Evolutionary conservation across 2,797 vertebrate species (phyloP).

Genomic region (Lagocephalus sceleratus): DNA sequence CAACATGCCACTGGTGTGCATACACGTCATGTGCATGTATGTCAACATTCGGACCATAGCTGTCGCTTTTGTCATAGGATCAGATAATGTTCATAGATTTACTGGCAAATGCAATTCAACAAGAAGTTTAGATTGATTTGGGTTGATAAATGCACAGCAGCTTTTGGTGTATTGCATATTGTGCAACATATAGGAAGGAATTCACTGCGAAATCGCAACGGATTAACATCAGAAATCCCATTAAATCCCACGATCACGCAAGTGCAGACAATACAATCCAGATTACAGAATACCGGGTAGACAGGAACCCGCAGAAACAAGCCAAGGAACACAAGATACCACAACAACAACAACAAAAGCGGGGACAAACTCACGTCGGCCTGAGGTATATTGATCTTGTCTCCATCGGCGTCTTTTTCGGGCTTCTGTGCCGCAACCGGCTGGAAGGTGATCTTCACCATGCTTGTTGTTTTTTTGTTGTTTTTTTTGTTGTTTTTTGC

Average conservation of each 20-base stretch:
- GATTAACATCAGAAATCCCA: constrained; percentile 2
- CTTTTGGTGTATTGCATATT: neutral
- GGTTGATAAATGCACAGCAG: neutral
- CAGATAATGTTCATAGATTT: no score
- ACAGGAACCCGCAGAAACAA: neutral
- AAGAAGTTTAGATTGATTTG: neutral
- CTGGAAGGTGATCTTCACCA: constrained; percentile 91
- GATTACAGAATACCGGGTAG: neutral
- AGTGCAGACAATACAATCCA: neutral
- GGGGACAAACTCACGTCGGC: constrained; percentile 73
- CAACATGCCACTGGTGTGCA: no score
- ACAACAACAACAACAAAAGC: constrained; percentile 24
- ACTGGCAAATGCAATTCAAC: neutral
- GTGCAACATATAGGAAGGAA: neutral
- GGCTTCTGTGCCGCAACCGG: constrained; percentile 77
- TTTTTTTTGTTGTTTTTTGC: no score
- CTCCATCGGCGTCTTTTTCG: constrained; percentile 78
- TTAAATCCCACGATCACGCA: constrained; percentile 7
- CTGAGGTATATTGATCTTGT: constrained; percentile 79
- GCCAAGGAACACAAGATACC: neutral
- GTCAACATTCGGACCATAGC: constrained; percentile 41
- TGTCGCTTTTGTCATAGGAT: no score
- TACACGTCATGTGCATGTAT: constrained; percentile 53
- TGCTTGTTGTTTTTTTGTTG: no score
- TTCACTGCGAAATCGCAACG: no score